phyloP scores from a whole-genome alignment of 2,113 vertebrate genomes.

The Xenopus tropicalis region UCB_Xtro_10.0 CM004450.2:49806001-49806500 shows the following conservation, averaged over 20 bases:
- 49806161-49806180: neutral
- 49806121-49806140: too few species aligned
- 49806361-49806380: constrained; percentile 64
- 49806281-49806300: constrained; percentile 55
- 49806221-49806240: constrained; percentile 8
- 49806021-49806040: too few species aligned
- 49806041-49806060: too few species aligned
- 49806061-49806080: too few species aligned
- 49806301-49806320: constrained; percentile 56
- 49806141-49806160: neutral
- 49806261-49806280: constrained; percentile 30
- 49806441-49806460: constrained; percentile 64
- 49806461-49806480: constrained; percentile 64
- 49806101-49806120: too few species aligned
- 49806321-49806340: constrained; percentile 56
- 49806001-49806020: too few species aligned
- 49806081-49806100: too few species aligned
- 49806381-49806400: constrained; percentile 67
- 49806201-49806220: constrained; percentile 5
- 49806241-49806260: constrained; percentile 26
- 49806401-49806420: constrained; percentile 67
- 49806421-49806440: constrained; percentile 62
- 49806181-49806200: neutral
- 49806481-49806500: constrained; percentile 62
- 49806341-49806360: constrained; percentile 55